Conservation (phyloP, 2,797 vertebrate species). For the Molossus molossus region DNA sequence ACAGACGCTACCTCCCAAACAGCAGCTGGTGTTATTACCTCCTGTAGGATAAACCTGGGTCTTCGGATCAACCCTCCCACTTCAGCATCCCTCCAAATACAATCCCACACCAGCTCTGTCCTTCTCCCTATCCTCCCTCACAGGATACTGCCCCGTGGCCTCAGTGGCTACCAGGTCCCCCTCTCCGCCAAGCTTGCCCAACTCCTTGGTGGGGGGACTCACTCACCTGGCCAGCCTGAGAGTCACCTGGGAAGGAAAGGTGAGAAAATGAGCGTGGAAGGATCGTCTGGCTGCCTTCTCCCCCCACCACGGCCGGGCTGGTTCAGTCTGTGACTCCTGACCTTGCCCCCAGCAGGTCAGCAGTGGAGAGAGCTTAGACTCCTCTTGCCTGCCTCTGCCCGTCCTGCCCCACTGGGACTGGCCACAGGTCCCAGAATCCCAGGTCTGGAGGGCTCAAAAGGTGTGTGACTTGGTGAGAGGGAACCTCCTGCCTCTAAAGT, state of each 20-base stretch:
- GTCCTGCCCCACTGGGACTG: neutral
- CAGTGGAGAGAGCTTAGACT: neutral
- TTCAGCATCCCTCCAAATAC: neutral
- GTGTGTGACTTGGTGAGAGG: neutral
- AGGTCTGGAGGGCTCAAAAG: neutral
- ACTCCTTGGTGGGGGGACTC: neutral
- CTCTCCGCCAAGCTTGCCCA: neutral
- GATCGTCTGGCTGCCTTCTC: neutral
- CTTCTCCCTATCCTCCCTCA: neutral
- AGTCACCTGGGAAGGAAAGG: constrained; percentile 87
- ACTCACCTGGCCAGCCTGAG: constrained; percentile 87
- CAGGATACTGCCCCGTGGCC: neutral
- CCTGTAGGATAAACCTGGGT: neutral
- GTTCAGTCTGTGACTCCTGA: neutral
- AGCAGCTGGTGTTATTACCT: neutral
- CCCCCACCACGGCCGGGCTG: neutral
- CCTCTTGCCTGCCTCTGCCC: neutral
- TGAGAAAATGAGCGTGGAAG: constrained; percentile 71
- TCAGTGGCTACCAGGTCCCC: neutral
- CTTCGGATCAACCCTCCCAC: neutral
- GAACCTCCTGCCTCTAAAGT: constrained; percentile 11
- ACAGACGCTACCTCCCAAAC: neutral
- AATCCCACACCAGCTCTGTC: accelerated
- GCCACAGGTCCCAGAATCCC: neutral
- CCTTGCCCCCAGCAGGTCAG: neutral